Evolutionary conservation across 1,140 invertebrate species (phyloP).

Genomic region (Brachionus angularis): DNA sequence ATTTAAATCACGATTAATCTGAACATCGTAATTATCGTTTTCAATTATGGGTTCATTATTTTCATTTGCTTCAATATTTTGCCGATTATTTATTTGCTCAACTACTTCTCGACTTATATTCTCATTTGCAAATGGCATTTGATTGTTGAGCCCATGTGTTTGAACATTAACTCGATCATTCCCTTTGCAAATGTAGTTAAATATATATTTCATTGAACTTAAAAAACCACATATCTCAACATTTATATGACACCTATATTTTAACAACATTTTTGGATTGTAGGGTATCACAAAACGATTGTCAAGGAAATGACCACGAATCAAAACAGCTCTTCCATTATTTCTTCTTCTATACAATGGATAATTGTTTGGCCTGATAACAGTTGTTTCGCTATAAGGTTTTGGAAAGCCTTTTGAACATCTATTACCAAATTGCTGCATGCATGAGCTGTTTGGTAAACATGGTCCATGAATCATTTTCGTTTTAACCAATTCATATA

Average conservation of each 20-base stretch:
- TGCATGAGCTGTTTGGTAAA: neutral
- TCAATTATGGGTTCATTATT: too few relatives aligned
- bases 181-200: slow-evolving; percentile 54
- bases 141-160: neutral
- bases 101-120: neutral
- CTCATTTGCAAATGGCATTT: neutral
- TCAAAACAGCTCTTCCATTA: slow-evolving; percentile 32
- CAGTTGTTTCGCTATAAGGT: slow-evolving; percentile 29
- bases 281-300: slow-evolving; percentile 44
- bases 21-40: too few relatives aligned
- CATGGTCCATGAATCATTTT: slow-evolving; percentile 7
- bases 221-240: slow-evolving; percentile 45
- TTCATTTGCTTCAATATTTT: too few relatives aligned
- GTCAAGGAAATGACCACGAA: neutral
- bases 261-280: slow-evolving; percentile 43
- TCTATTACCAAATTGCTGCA: neutral
- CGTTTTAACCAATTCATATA: neutral
- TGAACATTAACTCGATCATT: slow-evolving; percentile 36
- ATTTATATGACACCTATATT: slow-evolving; percentile 46
- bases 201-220: slow-evolving; percentile 51
- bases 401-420: neutral
- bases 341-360: slow-evolving; percentile 40
- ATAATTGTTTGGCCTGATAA: slow-evolving; percentile 45
- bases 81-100: too few relatives aligned
- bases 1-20: too few relatives aligned